Base-by-base conservation (phyloP, 2,888 invertebrate species). In the Spicauda simplicius region DNA sequence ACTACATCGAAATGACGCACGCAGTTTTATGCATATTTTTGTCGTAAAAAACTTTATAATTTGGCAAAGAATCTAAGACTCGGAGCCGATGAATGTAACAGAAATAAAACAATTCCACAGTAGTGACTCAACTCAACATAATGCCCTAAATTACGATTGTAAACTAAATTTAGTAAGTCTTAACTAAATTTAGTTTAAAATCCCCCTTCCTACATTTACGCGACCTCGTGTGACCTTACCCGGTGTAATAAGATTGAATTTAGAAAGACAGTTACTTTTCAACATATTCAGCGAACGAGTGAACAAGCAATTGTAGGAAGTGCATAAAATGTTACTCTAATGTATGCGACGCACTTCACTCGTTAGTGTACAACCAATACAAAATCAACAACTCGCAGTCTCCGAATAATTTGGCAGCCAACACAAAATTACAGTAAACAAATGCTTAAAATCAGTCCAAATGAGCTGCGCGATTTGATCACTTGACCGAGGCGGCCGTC, bases 91-190 rank as follows among this genome's bases (percentile, higher is more conserved):
- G 83, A 83, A 84, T 79, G 84, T 79, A 82, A 78, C 84, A 79
- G 80, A 87, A 88, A 89, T 91, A 90, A 88, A 87, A 83, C 76
- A 86, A 87, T 88, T 88, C 85, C 87, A 83, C 79, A 78, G 77
- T 76, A 78, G 81, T 87, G 84, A 87, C 77, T 87, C 86, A 87
- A 84, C 78, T 75, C 69, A 77, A 73, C 75, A 80, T 71, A 74
- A 71, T 64, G 71, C 73, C 72, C 74, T 73, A 76, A 74, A 72
- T 73, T 71, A 72, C 68, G 72, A 72, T 70, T 72, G 67, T 73
- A 71, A 70, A 66, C 70, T 69, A 70, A 62, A 68, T 71, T 64
- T 64, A 53, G 53, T 64, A 5, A 25, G 25, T 4, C 25, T 25
- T 25, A 70, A 66, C 70, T 69, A 70, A 62, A 68, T 71, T 64